Conservation (phyloP, 2,888 invertebrate genomes). For the Embidobia sp. region DNA sequence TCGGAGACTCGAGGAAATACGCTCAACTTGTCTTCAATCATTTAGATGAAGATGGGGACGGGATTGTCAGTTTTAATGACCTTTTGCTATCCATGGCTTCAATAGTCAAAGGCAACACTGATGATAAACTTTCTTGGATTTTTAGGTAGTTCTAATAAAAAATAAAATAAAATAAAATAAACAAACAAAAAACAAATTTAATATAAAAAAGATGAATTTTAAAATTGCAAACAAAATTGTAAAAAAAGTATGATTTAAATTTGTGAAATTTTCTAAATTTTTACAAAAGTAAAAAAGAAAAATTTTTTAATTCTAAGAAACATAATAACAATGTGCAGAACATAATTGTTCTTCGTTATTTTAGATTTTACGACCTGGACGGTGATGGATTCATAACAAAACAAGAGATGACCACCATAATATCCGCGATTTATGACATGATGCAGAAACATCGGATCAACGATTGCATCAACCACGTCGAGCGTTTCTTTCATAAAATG, state of each 20-base stretch:
- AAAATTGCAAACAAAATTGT: no score
- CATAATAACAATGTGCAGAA: no score
- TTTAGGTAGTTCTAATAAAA: conserved; percentile 69
- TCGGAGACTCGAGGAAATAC: conserved; percentile 75
- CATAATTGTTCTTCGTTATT: no score
- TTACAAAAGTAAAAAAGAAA: no score
- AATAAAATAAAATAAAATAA: no score
- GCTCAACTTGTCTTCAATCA: conserved; percentile 76
- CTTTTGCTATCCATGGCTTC: conserved; percentile 70
- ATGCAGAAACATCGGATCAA: conserved; percentile 63
- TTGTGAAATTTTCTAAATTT: no score
- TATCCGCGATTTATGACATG: conserved; percentile 77
- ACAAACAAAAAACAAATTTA: no score
- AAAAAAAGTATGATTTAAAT: no score
- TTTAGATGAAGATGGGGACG: conserved; percentile 75
- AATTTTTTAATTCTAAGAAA: neutral
- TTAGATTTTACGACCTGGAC: conserved; percentile 76
- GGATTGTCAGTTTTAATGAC: conserved; percentile 75
- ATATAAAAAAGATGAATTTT: no score
- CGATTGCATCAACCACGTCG: conserved; percentile 69
- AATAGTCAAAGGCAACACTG: conserved; percentile 73
- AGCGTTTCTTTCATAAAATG: conserved; percentile 76
- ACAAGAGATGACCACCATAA: conserved; percentile 72
- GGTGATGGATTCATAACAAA: conserved; percentile 77
- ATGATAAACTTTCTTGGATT: conserved; percentile 77